Conservation (phyloP, 2,113 vertebrate species). For the Dromas ardeola region DNA sequence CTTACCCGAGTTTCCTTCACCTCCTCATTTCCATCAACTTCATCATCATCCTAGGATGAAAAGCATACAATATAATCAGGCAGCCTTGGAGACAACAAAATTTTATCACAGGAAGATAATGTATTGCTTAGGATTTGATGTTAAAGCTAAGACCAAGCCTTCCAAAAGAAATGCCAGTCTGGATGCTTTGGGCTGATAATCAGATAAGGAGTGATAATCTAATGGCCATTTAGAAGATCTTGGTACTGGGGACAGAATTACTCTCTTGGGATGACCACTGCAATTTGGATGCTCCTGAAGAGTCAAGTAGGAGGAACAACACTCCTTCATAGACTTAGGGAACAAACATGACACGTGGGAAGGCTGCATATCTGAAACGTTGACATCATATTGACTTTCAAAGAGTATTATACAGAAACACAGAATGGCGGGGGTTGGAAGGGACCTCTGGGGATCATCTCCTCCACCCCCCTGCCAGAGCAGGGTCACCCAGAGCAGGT, state of each 20-base stretch:
- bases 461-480: too few species aligned
- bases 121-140: neutral
- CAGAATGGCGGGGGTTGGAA: too few species aligned
- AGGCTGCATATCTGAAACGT: neutral
- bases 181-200: neutral
- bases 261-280: neutral
- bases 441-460: too few species aligned
- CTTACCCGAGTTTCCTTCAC: conserved; percentile 72
- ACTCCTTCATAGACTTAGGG: neutral
- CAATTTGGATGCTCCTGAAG: neutral
- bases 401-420: neutral
- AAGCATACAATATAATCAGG: neutral
- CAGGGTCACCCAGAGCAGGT: too few species aligned
- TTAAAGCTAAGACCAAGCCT: neutral
- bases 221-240: neutral
- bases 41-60: conserved; percentile 73
- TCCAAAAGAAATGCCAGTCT: neutral
- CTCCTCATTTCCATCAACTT: conserved; percentile 72
- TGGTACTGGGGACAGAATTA: neutral
- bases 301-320: neutral
- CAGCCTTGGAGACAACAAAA: neutral
- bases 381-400: neutral
- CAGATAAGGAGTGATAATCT: neutral
- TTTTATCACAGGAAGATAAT: neutral
- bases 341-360: neutral